Percentiles rank a stretch among this genome's conserved stretches.
phyloP scores from a whole-genome alignment of 2,797 vertebrate genomes.

The Acanthurus lineatus region DNA sequence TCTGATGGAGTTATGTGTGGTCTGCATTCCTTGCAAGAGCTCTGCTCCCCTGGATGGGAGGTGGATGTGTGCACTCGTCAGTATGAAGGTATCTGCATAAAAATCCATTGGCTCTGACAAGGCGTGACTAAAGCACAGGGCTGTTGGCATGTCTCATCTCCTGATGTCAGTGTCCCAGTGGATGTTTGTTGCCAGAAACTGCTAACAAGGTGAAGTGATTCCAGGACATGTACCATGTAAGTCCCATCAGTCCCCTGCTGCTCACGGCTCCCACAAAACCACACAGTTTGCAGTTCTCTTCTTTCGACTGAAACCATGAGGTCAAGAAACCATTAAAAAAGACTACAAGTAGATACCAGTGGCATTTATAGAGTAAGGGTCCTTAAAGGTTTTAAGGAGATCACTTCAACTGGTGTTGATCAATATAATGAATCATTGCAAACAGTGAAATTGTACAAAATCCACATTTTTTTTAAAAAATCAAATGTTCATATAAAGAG shows the following conservation, averaged over 20 bases:
- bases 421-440: too few relatives aligned
- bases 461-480: too few relatives aligned
- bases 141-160: conserved; percentile 63
- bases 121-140: conserved; percentile 50
- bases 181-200: conserved; percentile 39
- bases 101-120: conserved; percentile 40
- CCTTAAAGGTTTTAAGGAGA: too few relatives aligned
- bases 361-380: too few relatives aligned
- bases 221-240: conserved; percentile 51
- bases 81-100: conserved; percentile 25
- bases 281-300: background rate
- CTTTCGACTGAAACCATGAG: background rate
- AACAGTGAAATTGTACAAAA: too few relatives aligned
- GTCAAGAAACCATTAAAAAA: conserved; percentile 11
- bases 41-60: background rate
- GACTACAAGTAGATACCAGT: background rate
- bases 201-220: conserved; percentile 61
- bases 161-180: conserved; percentile 48
- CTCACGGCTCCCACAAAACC: conserved; percentile 10
- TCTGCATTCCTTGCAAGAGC: conserved; percentile 26
- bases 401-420: too few relatives aligned
- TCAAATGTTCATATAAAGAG: too few relatives aligned
- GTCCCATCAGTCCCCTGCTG: conserved; percentile 42
- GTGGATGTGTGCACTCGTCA: conserved; percentile 1
- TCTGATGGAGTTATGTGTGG: conserved; percentile 2